Percentiles rank a stretch among this genome's conserved stretches.
Evolutionary conservation across 37 sponge, comb jelly and placozoan genomes (phyloP).

Genomic region (Diacarnus erythraeanus): DNA sequence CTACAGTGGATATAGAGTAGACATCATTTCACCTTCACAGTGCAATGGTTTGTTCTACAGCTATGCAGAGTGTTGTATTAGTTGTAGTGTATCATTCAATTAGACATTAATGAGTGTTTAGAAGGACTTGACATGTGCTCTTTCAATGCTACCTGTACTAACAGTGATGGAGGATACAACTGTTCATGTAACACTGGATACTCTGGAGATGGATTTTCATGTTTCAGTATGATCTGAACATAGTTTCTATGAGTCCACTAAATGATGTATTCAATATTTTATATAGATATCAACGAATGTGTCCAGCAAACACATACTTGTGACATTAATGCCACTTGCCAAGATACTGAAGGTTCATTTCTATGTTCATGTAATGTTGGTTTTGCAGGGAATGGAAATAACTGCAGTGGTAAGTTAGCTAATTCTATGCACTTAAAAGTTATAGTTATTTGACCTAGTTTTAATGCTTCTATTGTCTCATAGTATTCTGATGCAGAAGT

Average conservation of each 20-base stretch:
- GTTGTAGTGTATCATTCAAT: background rate
- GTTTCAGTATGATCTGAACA: background rate
- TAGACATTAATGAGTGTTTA: slow-evolving; percentile 70
- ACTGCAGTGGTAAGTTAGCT: slow-evolving; percentile 20
- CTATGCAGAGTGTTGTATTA: too few relatives aligned
- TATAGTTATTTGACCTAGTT: too few relatives aligned
- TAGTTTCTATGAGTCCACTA: too few relatives aligned
- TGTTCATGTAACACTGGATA: slow-evolving; percentile 41
- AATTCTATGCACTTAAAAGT: too few relatives aligned
- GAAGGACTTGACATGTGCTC: slow-evolving; percentile 6
- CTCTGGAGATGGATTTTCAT: slow-evolving; percentile 22
- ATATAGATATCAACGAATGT: slow-evolving; percentile 75
- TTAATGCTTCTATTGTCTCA: too few relatives aligned
- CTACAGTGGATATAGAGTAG: background rate
- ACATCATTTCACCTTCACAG: too few relatives aligned
- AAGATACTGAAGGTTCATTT: slow-evolving; percentile 56
- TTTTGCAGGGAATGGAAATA: slow-evolving; percentile 19
- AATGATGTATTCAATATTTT: too few relatives aligned
- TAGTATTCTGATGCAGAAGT: too few relatives aligned
- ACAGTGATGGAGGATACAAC: slow-evolving; percentile 55
- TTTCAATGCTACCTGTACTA: slow-evolving; percentile 29
- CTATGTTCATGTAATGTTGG: slow-evolving; percentile 37
- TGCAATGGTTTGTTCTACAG: too few relatives aligned
- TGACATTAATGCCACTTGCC: slow-evolving; percentile 29
- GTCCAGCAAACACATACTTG: slow-evolving; percentile 8